Base-by-base conservation (phyloP, 1,140 invertebrate genomes). In the Theocolax elegans region DNA sequence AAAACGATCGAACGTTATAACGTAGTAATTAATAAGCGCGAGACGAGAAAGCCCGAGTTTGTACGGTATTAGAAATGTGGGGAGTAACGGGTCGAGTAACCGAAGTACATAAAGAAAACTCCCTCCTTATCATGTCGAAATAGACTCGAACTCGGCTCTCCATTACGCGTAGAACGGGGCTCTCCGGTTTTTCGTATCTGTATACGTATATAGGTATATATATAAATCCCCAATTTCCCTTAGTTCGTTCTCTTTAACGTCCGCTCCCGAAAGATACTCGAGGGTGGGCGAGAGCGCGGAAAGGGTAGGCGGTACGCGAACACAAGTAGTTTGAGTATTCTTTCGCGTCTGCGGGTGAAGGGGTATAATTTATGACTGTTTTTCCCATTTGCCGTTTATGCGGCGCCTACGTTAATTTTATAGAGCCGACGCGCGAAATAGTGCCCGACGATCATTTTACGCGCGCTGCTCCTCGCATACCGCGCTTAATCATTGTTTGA, bases 401-500 rank as follows among this genome's bases (percentile, higher is more conserved):
- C 15, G 31, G 54, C 54, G 29, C 54, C 63, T 66, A 54, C 63
- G 40, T 58, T 67, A 58, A 67, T 67, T 67, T 67, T 58, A 67
- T 67, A 58, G 64, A 56, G 13, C 51, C 23, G 6, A 19, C 15
- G 31, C 8, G 15, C 42, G 23, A 29, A 62, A 46, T 23, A n/a
- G n/a, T n/a, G n/a, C n/a, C n/a, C n/a, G n/a, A n/a, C n/a, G 49
- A 65, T 53, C 44, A 48, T 48, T 48, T 65, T 53, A 53, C 17
- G 51, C 42, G 42, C 42, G 42, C 29, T 25, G 15, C 3, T 12
- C 38, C 54, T 40, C 54, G 17, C 29, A 29, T 19, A 3, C 23
- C 54, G 6, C 54, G 56, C 35, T 67, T 67, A 72, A 67, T 72
- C 63, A 67, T 67, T 49, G 58, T 54, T 62, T 69, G 31, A 35